Base-by-base conservation (phyloP, 1,140 invertebrate genomes). In the Chironomus tepperi region DNA sequence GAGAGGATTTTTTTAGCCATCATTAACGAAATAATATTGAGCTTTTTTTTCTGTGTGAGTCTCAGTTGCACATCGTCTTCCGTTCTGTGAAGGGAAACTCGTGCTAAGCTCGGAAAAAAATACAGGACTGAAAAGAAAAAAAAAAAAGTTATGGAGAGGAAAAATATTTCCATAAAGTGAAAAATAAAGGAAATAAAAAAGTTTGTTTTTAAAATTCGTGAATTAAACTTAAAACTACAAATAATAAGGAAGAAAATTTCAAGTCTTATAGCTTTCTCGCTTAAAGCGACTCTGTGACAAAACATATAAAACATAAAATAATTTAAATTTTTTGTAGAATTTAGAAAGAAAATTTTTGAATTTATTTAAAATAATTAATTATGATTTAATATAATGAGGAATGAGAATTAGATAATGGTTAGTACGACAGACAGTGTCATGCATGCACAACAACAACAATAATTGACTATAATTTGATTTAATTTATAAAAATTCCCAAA, bases 21-120 rank as follows among this genome's bases (percentile, higher is more conserved):
- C 24, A 34, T 34, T 34, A 34, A 34, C 24, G 5, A n/a, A n/a
- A n/a, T n/a, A n/a, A n/a, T n/a, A n/a, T n/a, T n/a, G n/a, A 34
- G 24, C 24, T 34, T 34, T 34, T 34, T n/a, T n/a, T n/a, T n/a
- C n/a, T n/a, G n/a, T 34, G 24, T 34, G 24, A 34, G 24, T 57
- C n/a, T 57, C 47, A 57, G 47, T 57, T 57, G 47, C 47, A 57
- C 47, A 57, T 57, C 47, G 47, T 57, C 47, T 57, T 57, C 47
- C 47, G 47, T 57, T 57, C 47, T 57, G 47, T 57, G 16, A 70
- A 70, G 65, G 16, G 65, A 70, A 70, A 70, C 19, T 21, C 19
- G 65, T 70, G 65, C 65, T 70, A 18, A 18, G 65, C 65, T 70
- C 19, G 65, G 65, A 70, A 18, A 15, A 15, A 16, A 15, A 21